A percentile compares a stretch with the other conserved stretches of the same genome.
phyloP scores from a whole-genome alignment of 2,888 invertebrate genomes.

The Leptinotarsa peninsularis region DNA sequence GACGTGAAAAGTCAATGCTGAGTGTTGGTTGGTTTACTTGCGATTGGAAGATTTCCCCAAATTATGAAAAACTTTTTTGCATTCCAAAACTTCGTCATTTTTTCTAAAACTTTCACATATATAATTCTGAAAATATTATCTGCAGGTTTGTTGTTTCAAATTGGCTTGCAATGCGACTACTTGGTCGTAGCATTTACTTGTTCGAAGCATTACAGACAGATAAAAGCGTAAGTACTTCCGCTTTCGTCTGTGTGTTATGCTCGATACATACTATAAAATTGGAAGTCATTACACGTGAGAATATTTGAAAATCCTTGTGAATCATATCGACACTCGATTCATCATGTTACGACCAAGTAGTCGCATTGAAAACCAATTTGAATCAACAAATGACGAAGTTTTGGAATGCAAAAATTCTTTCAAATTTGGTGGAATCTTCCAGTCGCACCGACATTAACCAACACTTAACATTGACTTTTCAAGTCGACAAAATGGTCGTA shows the following conservation, averaged over 20 bases:
- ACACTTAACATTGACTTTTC: slow-evolving; percentile 6
- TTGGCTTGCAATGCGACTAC: slow-evolving; percentile 40
- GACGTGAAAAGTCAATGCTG: slow-evolving; percentile 15
- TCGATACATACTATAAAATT: slow-evolving; percentile 39
- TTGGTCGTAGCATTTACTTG: slow-evolving; percentile 32
- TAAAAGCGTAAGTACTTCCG: slow-evolving; percentile 33
- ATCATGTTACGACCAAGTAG: slow-evolving; percentile 25
- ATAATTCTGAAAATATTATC: slow-evolving; percentile 34
- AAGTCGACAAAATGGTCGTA: slow-evolving; percentile 22
- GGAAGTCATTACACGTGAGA: slow-evolving; percentile 28
- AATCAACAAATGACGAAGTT: slow-evolving; percentile 24
- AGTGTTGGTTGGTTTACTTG: slow-evolving; percentile 24
- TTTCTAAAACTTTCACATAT: slow-evolving; percentile 26
- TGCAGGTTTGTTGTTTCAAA: slow-evolving; percentile 29
- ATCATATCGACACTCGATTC: not conserved
- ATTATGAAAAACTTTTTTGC: slow-evolving; percentile 32
- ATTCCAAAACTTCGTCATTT: slow-evolving; percentile 33
- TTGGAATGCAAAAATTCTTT: slow-evolving; percentile 35
- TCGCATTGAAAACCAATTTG: slow-evolving; percentile 42
- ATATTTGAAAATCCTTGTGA: not conserved
- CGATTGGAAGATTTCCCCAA: slow-evolving; percentile 24
- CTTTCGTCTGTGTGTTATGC: slow-evolving; percentile 33
- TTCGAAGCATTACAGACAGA: slow-evolving; percentile 33
- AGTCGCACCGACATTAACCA: slow-evolving; percentile 28
- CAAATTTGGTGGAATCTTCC: slow-evolving; percentile 26